Conservation (phyloP, 2,888 invertebrate genomes). For the Drosophila recens region DNA sequence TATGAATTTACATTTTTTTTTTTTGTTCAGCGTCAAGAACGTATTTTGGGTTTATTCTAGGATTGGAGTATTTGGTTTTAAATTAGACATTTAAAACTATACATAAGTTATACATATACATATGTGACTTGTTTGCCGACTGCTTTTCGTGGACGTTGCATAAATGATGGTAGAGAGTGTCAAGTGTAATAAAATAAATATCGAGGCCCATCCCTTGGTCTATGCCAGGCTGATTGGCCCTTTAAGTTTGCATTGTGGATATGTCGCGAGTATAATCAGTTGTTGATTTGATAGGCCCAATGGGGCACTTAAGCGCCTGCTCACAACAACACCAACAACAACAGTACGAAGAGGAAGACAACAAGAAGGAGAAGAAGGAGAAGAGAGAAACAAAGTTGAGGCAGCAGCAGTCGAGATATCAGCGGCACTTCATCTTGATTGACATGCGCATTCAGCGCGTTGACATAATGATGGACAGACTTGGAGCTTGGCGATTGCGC, state of each 20-base stretch:
- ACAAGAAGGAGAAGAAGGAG: slow-evolving; percentile 2
- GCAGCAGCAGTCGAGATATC: slow-evolving; percentile 72
- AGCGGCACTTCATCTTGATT: slow-evolving; percentile 85
- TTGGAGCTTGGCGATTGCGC: slow-evolving; percentile 53
- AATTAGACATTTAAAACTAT: too few species aligned
- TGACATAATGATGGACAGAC: slow-evolving; percentile 85
- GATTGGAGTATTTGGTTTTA: too few species aligned
- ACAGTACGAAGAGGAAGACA: slow-evolving; percentile 11
- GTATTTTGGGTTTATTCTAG: too few species aligned
- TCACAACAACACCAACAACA: slow-evolving; percentile 8
- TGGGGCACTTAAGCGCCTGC: slow-evolving; percentile 31
- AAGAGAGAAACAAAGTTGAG: slow-evolving; percentile 17
- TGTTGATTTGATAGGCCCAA: slow-evolving; percentile 14
- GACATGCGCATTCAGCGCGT: slow-evolving; percentile 85
- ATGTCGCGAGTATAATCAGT: slow-evolving; percentile 5
- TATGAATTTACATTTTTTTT: too few species aligned
- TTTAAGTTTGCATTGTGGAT: slow-evolving; percentile 6
- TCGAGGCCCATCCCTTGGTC: neutral
- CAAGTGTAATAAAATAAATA: neutral
- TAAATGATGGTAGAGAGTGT: too few species aligned
- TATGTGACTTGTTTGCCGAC: too few species aligned
- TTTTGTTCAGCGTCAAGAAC: too few species aligned
- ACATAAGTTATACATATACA: too few species aligned
- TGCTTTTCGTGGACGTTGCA: too few species aligned
- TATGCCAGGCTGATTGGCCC: slow-evolving; percentile 15